Conservation (phyloP, 2,797 vertebrate genomes). For the Rousettus madagascariensis region DNA sequence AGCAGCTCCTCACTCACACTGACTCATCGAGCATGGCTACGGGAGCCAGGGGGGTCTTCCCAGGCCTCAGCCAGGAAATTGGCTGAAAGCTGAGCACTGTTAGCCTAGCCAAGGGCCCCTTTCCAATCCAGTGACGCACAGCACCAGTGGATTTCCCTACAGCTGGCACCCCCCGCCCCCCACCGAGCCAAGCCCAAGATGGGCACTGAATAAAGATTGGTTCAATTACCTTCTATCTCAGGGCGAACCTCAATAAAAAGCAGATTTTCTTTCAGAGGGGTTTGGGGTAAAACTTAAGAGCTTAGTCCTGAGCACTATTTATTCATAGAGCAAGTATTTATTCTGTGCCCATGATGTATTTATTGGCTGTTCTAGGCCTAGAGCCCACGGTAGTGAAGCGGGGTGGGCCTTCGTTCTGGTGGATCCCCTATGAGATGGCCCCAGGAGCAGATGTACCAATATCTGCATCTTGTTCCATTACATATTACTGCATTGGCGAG, state of each 20-base stretch:
- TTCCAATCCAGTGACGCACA: conserved; percentile 80
- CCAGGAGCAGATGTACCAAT: not conserved
- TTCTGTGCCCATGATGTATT: rapidly evolving
- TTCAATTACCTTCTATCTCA: not conserved
- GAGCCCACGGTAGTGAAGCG: not conserved
- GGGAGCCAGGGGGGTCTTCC: conserved; percentile 69
- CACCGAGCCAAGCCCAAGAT: not conserved
- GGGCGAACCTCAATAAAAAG: not conserved
- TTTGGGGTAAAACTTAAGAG: not conserved
- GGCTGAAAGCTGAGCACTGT: conserved; percentile 61
- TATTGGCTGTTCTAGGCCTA: not conserved
- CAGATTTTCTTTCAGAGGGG: not conserved
- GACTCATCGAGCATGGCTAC: conserved; percentile 28
- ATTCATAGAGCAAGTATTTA: not conserved
- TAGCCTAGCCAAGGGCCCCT: conserved; percentile 61
- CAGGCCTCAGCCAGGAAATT: conserved; percentile 40
- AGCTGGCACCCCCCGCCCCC: not conserved
- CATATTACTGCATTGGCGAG: not conserved
- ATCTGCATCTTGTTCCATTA: not conserved
- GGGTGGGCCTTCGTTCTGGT: too few relatives aligned
- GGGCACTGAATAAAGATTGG: not conserved
- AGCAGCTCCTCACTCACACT: conserved; percentile 24
- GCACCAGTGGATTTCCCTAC: conserved; percentile 64
- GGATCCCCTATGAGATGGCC: not conserved
- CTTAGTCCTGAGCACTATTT: not conserved